phyloP scores from a whole-genome alignment of 2,113 vertebrate genomes.

The Chitala chitala region DNA sequence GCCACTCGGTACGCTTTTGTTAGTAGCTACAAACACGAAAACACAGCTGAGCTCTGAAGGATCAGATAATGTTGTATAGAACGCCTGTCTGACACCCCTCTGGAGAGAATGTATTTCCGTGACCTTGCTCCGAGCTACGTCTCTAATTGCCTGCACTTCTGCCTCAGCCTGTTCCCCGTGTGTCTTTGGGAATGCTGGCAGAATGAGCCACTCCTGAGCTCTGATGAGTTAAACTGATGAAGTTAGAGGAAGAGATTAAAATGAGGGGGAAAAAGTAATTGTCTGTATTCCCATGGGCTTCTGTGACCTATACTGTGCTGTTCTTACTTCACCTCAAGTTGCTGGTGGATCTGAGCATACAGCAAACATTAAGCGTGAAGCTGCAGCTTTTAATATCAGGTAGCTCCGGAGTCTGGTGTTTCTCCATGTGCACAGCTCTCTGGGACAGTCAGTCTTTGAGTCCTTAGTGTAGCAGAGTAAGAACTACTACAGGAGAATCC shows the following conservation, averaged over 20 bases:
- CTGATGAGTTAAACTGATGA: neutral
- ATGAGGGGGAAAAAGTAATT: conserved; percentile 7
- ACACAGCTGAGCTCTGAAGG: neutral
- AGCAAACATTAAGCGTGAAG: no score
- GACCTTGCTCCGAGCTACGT: neutral
- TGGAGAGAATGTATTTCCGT: neutral
- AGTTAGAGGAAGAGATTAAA: conserved; percentile 12
- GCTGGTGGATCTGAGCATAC: no score
- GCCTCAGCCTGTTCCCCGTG: neutral
- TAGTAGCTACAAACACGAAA: no score
- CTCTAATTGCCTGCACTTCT: neutral
- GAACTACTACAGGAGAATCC: no score
- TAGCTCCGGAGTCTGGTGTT: neutral
- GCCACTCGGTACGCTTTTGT: no score
- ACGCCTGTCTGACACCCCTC: neutral
- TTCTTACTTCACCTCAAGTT: no score
- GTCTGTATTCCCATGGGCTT: conserved; percentile 1
- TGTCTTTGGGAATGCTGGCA: neutral
- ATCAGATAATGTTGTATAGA: neutral
- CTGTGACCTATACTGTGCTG: neutral
- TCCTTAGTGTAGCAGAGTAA: no score
- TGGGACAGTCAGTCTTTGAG: neutral
- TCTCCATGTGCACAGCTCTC: neutral
- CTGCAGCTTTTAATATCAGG: neutral
- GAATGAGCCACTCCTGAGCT: neutral